Percentiles rank a stretch among this genome's conserved stretches.
phyloP scores from a whole-genome alignment of 1,140 invertebrate genomes.

The Drosophila bocki region DNA sequence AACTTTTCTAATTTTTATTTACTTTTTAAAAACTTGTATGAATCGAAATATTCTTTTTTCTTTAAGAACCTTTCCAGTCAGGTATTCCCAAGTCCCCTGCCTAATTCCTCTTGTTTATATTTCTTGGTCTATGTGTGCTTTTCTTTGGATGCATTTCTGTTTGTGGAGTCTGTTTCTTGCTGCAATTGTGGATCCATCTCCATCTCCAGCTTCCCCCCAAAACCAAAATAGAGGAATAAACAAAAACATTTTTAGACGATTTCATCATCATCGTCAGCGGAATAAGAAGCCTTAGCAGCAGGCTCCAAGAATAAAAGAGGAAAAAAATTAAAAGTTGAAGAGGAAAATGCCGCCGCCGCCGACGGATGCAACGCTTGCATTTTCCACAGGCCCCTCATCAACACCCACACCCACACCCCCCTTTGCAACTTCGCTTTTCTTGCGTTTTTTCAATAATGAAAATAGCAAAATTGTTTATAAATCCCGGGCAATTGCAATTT shows the following conservation, averaged over 20 bases:
- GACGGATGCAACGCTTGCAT: conserved; percentile 28
- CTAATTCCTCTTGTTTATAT: neutral
- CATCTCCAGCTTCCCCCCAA: neutral
- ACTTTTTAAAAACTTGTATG: neutral
- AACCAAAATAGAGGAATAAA: conserved; percentile 55
- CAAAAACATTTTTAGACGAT: conserved; percentile 73
- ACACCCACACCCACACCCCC: conserved; percentile 2
- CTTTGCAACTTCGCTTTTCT: conserved; percentile 23
- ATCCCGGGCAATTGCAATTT: conserved; percentile 45
- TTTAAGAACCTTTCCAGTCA: neutral
- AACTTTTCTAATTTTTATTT: neutral
- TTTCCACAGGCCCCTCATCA: neutral
- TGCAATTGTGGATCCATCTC: conserved; percentile 22
- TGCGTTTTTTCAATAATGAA: conserved; percentile 53
- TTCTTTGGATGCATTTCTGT: conserved; percentile 6
- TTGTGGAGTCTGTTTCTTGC: conserved; percentile 17
- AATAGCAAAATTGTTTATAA: conserved; percentile 66
- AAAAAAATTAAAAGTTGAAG: conserved; percentile 2
- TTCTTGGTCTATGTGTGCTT: conserved; percentile 7
- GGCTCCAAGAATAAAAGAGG: conserved; percentile 12
- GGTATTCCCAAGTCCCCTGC: neutral
- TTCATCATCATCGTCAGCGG: conserved; percentile 46
- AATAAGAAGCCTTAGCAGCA: conserved; percentile 10
- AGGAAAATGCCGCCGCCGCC: conserved; percentile 18
- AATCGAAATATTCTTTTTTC: neutral